Evolutionary conservation across 2,888 invertebrate species (phyloP).

Genomic region (Halictus quadricinctus): DNA sequence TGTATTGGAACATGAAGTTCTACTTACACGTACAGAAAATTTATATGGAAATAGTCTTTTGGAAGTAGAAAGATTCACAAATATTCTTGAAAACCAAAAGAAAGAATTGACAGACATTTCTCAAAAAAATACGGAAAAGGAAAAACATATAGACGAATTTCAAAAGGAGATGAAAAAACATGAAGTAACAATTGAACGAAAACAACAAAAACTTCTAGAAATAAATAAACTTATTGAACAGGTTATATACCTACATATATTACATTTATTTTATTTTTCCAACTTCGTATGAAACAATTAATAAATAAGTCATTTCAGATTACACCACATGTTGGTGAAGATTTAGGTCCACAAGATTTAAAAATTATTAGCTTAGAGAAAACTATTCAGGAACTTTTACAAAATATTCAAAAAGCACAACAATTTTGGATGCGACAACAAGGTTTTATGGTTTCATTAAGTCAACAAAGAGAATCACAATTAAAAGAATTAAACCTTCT

Average conservation of each 20-base stretch:
- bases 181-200: constrained; percentile 82
- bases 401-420: constrained; percentile 87
- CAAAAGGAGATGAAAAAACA: constrained; percentile 82
- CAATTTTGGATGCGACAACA: constrained; percentile 91
- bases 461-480: constrained; percentile 87
- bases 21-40: constrained; percentile 84
- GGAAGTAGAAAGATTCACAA: constrained; percentile 85
- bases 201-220: constrained; percentile 83
- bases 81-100: constrained; percentile 68
- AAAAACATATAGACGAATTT: constrained; percentile 82
- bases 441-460: constrained; percentile 87
- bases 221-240: constrained; percentile 84
- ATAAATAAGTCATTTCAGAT: constrained; percentile 68
- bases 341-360: constrained; percentile 84
- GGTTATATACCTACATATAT: constrained; percentile 65
- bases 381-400: constrained; percentile 85
- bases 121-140: constrained; percentile 79
- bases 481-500: constrained; percentile 88
- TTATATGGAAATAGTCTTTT: constrained; percentile 84
- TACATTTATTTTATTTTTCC: background rate
- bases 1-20: constrained; percentile 84
- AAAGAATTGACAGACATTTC: constrained; percentile 79
- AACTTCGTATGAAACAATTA: background rate
- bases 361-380: constrained; percentile 87
- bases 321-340: constrained; percentile 73